These are phyloP conservation scores for Zingel zingel DNA, from an alignment of 2,113 vertebrate genomes.

Conservation along the genomic window DNA sequence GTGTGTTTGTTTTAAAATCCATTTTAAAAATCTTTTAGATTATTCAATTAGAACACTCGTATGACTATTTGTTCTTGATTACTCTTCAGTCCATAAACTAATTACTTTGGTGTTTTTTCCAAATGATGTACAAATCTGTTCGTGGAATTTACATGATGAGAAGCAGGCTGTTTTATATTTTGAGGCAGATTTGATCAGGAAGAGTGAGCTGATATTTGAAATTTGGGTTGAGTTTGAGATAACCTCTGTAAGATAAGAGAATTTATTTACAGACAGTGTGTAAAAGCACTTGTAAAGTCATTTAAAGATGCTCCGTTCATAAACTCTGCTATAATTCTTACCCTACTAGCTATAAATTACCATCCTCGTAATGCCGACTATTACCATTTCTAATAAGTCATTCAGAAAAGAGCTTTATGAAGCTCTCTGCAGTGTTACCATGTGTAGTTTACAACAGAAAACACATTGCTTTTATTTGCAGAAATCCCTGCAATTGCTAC, in stretches of 20 bases:
- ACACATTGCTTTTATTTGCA: conserved; percentile 64
- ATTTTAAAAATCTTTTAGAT: too few species aligned
- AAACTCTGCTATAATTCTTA: conserved; percentile 17
- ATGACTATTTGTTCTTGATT: not conserved
- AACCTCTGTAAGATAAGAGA: not conserved
- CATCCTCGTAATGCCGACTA: conserved; percentile 12
- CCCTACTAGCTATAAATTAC: conserved; percentile 31
- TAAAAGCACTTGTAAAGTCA: not conserved
- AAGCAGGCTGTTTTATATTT: conserved; percentile 36
- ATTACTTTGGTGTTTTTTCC: conserved; percentile 27
- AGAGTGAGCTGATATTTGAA: conserved; percentile 24
- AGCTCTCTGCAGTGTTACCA: conserved; percentile 14
- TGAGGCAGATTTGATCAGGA: conserved; percentile 20
- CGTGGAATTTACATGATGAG: conserved; percentile 31
- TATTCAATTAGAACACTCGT: too few species aligned
- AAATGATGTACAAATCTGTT: conserved; percentile 41
- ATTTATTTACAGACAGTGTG: conserved; percentile 3
- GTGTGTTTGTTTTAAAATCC: conserved; percentile 3
- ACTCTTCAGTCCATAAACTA: not conserved
- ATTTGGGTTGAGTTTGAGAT: conserved; percentile 14
- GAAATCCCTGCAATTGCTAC: conserved; percentile 56
- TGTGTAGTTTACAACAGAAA: conserved; percentile 23
- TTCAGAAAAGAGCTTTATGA: conserved; percentile 5
- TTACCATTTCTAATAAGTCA: conserved; percentile 24
- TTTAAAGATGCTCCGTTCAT: conserved; percentile 4